Evolutionary conservation across 2,113 vertebrate genomes (phyloP).

Genomic region (Urocolius indicus): DNA sequence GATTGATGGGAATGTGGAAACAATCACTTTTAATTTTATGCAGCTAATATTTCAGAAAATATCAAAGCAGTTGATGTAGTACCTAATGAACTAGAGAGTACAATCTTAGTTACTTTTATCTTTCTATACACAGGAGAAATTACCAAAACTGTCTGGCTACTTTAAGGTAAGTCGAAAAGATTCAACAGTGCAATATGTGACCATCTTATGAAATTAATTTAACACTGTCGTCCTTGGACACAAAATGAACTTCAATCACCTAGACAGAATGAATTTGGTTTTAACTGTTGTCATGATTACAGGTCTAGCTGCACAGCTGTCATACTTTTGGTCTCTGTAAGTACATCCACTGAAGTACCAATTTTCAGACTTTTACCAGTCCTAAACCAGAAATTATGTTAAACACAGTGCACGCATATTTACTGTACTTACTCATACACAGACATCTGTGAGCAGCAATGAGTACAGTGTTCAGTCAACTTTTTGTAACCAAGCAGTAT

Average conservation of each 20-base stretch:
- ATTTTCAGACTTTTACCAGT: neutral
- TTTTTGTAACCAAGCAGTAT: neutral
- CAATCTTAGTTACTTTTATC: neutral
- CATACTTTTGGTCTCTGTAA: neutral
- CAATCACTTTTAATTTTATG: neutral
- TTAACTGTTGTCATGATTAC: neutral
- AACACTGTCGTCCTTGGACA: neutral
- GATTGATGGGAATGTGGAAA: neutral
- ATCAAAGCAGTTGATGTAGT: neutral
- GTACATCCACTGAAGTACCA: neutral
- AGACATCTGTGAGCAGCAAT: neutral
- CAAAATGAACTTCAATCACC: neutral
- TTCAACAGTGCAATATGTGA: neutral
- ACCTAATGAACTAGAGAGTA: neutral
- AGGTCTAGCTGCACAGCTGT: neutral
- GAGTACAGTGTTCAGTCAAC: neutral
- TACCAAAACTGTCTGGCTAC: neutral
- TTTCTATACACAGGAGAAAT: neutral
- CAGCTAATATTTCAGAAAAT: conserved; percentile 7
- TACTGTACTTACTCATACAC: neutral
- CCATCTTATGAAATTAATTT: neutral
- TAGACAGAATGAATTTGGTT: neutral
- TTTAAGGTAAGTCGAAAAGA: conserved; percentile 18
- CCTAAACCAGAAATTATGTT: neutral
- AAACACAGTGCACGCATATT: neutral